Evolutionary conservation across 2,797 vertebrate genomes (phyloP).

Genomic region (Microchirus variegatus): DNA sequence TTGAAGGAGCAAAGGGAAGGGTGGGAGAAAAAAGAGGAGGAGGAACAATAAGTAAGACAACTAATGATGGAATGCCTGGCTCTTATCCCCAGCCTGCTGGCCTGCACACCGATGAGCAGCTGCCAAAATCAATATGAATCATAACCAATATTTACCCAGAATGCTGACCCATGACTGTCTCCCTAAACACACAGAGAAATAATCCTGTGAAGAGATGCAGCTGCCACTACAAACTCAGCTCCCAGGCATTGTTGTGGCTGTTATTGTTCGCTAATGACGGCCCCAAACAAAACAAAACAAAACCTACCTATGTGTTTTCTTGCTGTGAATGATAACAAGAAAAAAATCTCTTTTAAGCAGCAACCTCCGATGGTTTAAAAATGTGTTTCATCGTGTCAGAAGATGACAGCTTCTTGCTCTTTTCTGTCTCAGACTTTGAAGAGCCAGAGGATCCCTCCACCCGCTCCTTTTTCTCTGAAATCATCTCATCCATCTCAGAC

Average conservation of each 20-base stretch:
- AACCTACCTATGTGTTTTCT: slow-evolving; percentile 25
- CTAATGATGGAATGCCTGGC: slow-evolving; percentile 77
- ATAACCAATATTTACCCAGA: slow-evolving; percentile 81
- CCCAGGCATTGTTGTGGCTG: slow-evolving; percentile 38
- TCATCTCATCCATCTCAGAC: slow-evolving; percentile 97
- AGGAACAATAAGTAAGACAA: slow-evolving; percentile 74
- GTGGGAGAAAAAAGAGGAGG: slow-evolving; percentile 28
- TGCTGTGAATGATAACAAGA: slow-evolving; percentile 12
- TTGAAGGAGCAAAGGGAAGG: slow-evolving; percentile 23
- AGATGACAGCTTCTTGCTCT: slow-evolving; percentile 12
- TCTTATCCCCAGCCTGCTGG: slow-evolving; percentile 68
- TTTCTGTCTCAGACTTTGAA: slow-evolving; percentile 86
- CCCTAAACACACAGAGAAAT: slow-evolving; percentile 54
- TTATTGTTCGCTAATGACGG: slow-evolving; percentile 33
- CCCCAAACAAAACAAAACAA: slow-evolving; percentile 20
- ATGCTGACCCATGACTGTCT: slow-evolving; percentile 71
- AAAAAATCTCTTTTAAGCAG: no score
- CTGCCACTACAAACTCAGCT: slow-evolving; percentile 44
- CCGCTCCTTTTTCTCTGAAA: slow-evolving; percentile 95
- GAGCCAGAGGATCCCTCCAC: slow-evolving; percentile 96
- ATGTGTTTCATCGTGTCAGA: slow-evolving; percentile 17
- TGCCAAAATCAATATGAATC: slow-evolving; percentile 82
- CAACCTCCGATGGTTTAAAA: slow-evolving; percentile 10
- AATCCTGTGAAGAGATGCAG: slow-evolving; percentile 62
- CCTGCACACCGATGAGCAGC: slow-evolving; percentile 75